Evolutionary conservation across 2,113 vertebrate genomes (phyloP), one percentile per base, ranked within the genome.

Genomic region (Scopus umbretta): DNA sequence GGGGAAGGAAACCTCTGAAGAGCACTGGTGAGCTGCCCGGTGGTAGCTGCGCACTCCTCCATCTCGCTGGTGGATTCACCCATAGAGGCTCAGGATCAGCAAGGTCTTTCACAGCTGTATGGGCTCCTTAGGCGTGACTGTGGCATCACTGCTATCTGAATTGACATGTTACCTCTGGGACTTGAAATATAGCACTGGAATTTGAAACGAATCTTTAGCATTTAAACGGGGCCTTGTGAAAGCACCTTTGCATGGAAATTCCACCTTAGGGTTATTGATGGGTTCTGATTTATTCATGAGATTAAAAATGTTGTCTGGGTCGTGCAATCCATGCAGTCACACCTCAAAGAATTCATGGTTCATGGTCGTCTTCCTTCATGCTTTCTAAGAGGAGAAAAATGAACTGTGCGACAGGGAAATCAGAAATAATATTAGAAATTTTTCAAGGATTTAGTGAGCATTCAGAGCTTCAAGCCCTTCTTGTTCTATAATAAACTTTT

Each of bases 341-440:
- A 1, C 53, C 65, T 88, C 63, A 43, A 47, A 50, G 67, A 67
- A 95, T 88, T 94, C 63, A 10, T 61, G 53, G 62, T 59, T 88
- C 14, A 5, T n/a, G 52, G 61, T 42, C 2, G 4, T 75, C 56
- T 94, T 73, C 67, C 53, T 86, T 92, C 80, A 73, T 0, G 3
- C 86, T 84, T 87, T 78, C n/a, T 42, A 78, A 91, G 89, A 81
- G 61, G 20, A 84, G 83, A 92, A 92, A 95, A 96, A 86, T 74
- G 59, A 91, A 50, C 42, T 2, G 4, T 47, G 38, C 0, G 5
- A 84, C 71, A 49, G 50, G 50, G 55, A 95, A 94, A 92, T 66
- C 75, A 71, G 68, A 90, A 92, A 62, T 53, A 84, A 80, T 58
- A 80, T 66, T 83, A 47, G 65, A 89, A 79, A 38, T 15, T 72